Base-by-base conservation (phyloP, 2,888 invertebrate genomes). In the Micoletzkya japonica region DNA sequence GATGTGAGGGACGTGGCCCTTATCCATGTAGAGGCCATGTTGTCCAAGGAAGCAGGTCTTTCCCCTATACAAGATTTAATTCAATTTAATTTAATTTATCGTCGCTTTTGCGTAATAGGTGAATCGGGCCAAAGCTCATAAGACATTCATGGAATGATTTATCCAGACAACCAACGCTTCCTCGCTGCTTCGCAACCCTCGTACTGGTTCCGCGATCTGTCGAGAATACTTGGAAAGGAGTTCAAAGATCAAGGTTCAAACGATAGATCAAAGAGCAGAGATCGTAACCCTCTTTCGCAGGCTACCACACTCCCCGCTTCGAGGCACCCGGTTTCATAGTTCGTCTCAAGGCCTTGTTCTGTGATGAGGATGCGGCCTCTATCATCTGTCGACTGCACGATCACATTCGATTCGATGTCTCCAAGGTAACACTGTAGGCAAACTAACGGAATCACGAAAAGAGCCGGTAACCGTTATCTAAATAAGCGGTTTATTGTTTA, bases 1-100 rank as follows among this genome's bases (percentile, higher is more conserved):
- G 89, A 89, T 81, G 89, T 89, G 2, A 81, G 89, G 56, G 89
- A 89, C 80, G 89, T 89, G 2, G 89, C 88, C 26, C 58, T 72
- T 20, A 88, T 88, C 2, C 88, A 89, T 80, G 82, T 88, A 67
- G 86, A 87, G 79, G 88, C 88, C 57, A 87, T 89, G 86, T 58
- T 85, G 4, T 73, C 84, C 44, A 83, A 86, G 6, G 87, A 87
- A 72, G 87, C 88, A 73, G 87, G 87, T 81, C 70, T 85, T 32
- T 30, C 10, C 26, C 4, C 24, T n/a, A 75, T 82, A 88, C 52
- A 76, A 87, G n/a, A 78, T 34, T 17, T 24, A 52, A n/a, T n/a
- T 6, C 17, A n/a, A 6, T 52, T n/a, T 6, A 17, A 52, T 44
- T n/a, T n/a, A n/a, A n/a, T n/a, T n/a, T n/a, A n/a, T n/a, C n/a